phyloP scores from a whole-genome alignment of 2,888 invertebrate species.

The Eristalis intricaria region DNA sequence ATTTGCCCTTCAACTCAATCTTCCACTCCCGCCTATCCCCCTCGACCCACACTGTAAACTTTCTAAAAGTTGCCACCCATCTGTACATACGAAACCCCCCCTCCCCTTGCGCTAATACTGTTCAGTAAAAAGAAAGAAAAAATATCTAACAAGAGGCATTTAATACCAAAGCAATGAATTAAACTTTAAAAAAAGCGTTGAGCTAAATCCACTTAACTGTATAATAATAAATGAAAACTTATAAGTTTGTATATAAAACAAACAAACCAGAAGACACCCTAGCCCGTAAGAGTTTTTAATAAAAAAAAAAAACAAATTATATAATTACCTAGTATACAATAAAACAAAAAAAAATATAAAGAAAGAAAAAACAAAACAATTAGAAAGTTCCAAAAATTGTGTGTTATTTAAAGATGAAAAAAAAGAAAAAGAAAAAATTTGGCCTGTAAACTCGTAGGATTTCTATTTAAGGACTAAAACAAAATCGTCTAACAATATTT shows the following conservation, averaged over 20 bases:
- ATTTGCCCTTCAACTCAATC: constrained; percentile 12
- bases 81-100: constrained; percentile 55
- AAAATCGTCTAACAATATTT: constrained; percentile 61
- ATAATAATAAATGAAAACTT: constrained; percentile 40
- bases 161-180: constrained; percentile 80
- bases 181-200: constrained; percentile 49
- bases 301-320: constrained; percentile 26
- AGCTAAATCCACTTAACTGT: constrained; percentile 12
- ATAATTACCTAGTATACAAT: constrained; percentile 37
- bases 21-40: not conserved
- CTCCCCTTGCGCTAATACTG: constrained; percentile 23
- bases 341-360: constrained; percentile 25
- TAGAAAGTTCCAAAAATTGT: constrained; percentile 69
- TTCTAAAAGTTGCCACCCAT: constrained; percentile 55
- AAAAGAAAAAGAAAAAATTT: constrained; percentile 24
- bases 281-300: constrained; percentile 48
- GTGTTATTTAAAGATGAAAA: constrained; percentile 52
- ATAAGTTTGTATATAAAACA: constrained; percentile 64
- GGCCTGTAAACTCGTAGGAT: constrained; percentile 44
- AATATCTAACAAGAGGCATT: constrained; percentile 79
- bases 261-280: constrained; percentile 70
- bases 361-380: constrained; percentile 33
- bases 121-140: constrained; percentile 46
- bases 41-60: constrained; percentile 21
- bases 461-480: constrained; percentile 54